Base-by-base conservation (phyloP, 2,888 invertebrate species). In the Agrochola circellaris region DNA sequence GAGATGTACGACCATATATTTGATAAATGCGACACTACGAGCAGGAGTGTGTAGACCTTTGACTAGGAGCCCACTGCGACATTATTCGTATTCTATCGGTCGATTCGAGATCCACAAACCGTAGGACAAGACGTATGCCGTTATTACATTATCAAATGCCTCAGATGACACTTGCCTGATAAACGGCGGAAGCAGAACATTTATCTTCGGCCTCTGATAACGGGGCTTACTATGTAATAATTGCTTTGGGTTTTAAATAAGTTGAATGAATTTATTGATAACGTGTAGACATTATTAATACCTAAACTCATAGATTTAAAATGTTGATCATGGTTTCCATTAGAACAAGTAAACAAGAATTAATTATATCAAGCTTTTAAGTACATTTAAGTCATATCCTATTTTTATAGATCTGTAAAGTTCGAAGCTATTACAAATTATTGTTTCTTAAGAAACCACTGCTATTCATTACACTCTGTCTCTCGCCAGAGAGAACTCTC, bases 1-100 rank as follows among this genome's bases (percentile, higher is more conserved):
- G 89, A 91, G 91, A 93, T 93, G 89, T 90, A 90, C 87, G 90
- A 84, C 90, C 89, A 90, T 93, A 91, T 89, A 88, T 88, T 91
- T 94, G 94, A 94, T 94, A 94, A 93, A 95, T 93, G 92, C 84
- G 92, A 92, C 91, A 89, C 88, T 86, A 78, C 83, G 84, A 86
- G 87, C 82, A 80, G 79, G 81, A 86, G 87, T 90, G 89, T 90
- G 88, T 76, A 87, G 91, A 93, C 92, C 93, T 92, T 89, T 92
- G 92, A 92, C 91, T 91, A 83, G 81, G 83, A 77, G 84, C 89
- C 90, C 86, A 90, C 89, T 88, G 90, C 74, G 89, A 88, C 90
- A 90, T 90, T 89, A 88, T 91, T 90, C 87, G 86, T 89, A 88
- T 90, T 88, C 88, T 87, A 89, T 89, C 78, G 89, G 84, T 87